phyloP scores from a whole-genome alignment of 2,113 vertebrate genomes.

The Struthidea cinerea region DNA sequence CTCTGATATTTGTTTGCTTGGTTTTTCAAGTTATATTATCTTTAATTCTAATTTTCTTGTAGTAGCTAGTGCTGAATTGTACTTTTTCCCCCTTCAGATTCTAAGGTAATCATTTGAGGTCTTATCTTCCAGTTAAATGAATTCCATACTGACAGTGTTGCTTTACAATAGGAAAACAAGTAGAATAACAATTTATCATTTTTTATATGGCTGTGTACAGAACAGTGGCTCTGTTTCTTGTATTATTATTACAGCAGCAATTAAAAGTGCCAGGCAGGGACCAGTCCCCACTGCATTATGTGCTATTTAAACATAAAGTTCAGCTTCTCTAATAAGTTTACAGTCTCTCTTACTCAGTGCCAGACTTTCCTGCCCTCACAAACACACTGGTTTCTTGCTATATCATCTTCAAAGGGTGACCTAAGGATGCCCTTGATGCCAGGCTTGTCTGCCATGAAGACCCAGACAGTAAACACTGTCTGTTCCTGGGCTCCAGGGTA shows the following conservation, averaged over 20 bases:
- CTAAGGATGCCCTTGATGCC: background rate
- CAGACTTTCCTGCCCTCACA: conserved; percentile 29
- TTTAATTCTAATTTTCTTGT: background rate
- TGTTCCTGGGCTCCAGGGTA: background rate
- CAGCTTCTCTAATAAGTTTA: conserved; percentile 47
- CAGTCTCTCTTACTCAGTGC: conserved; percentile 5
- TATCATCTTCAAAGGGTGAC: background rate
- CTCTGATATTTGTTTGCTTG: background rate
- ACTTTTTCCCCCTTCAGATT: background rate
- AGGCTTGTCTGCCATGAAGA: background rate
- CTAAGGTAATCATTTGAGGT: conserved; percentile 7
- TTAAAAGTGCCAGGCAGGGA: conserved; percentile 50
- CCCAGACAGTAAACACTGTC: background rate
- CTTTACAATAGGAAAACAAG: conserved; percentile 41
- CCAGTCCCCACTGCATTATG: conserved; percentile 48
- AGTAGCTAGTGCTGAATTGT: background rate
- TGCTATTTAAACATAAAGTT: conserved; percentile 52
- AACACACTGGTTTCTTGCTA: background rate
- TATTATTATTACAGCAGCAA: conserved; percentile 48
- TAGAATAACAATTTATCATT: conserved; percentile 34
- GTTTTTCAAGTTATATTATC: background rate
- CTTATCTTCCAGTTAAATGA: conserved; percentile 29
- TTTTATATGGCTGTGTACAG: conserved; percentile 11
- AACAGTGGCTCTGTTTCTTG: conserved; percentile 34
- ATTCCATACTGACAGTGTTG: conserved; percentile 23